Evolutionary conservation across 2,113 vertebrate genomes (phyloP), one percentile per base, ranked within the genome.

Genomic region (Prochilodus magdalenae): DNA sequence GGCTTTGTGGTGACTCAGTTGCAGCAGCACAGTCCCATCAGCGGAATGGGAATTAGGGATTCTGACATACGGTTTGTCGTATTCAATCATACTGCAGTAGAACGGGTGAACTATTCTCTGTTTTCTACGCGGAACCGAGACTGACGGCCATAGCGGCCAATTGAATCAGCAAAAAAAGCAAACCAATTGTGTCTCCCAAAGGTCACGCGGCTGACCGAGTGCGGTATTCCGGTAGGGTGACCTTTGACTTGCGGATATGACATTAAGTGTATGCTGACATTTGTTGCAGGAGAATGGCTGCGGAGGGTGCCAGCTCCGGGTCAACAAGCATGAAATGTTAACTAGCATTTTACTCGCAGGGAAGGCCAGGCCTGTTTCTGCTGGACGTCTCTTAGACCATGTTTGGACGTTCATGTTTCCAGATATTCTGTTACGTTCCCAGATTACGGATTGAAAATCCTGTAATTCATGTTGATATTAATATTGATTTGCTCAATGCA

Each of bases 211-310:
- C 60, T 77, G 49, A 75, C 30, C 62, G 77, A 75, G 72, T 63
- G 13, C 82, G 84, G 59, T 76, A n/a, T 62, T 76, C 66, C 51
- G 40, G 79, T 74, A 81, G 78, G 89, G 80, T 60, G 63, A 81
- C 24, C 76, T 77, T 67, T 70, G 44, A 82, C 81, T 69, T 71
- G 75, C 59, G 59, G 14, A 80, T 51, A 36, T 84, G 84, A 73
- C 69, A 75, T 59, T 47, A 40, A 66, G 78, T 10, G 70, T 79
- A 81, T 81, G 77, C 76, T 83, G 84, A 82, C 85, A 87, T 87
- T 87, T 84, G 27, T 66, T 57, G 75, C 80, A 44, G 33, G 40
- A 82, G 59, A 78, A 30, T 62, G 73, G 66, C 66, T 57, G 62
- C 81, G 81, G 44, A 83, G 83, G 80, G 60, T 8, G 20, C n/a